Evolutionary conservation across 2,888 invertebrate species (phyloP).

Genomic region (Acrobasis suavella): DNA sequence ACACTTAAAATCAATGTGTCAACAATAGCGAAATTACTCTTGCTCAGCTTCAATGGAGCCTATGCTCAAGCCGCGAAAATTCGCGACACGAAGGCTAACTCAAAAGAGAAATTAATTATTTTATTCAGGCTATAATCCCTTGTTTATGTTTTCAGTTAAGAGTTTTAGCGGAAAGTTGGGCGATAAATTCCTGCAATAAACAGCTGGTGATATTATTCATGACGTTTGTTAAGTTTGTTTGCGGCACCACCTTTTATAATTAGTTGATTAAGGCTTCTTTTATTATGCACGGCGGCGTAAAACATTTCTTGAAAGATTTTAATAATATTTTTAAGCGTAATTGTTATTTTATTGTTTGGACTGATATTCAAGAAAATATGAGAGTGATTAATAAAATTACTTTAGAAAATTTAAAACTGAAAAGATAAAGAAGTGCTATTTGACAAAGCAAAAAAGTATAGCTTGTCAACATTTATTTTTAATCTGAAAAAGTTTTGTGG

Average conservation of each 20-base stretch:
- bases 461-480: no score
- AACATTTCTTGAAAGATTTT: constrained; percentile 13
- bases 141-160: constrained; percentile 72
- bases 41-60: neutral
- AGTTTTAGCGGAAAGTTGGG: constrained; percentile 68
- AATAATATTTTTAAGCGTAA: neutral
- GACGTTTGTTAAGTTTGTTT: constrained; percentile 72
- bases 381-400: no score
- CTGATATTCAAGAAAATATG: no score
- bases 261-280: constrained; percentile 63
- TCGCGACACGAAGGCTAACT: constrained; percentile 29
- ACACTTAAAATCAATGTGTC: no score
- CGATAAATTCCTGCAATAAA: constrained; percentile 73
- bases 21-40: no score
- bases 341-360: constrained; percentile 16
- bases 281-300: constrained; percentile 38
- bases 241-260: constrained; percentile 65
- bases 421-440: no score
- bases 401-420: no score
- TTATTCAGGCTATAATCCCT: constrained; percentile 63
- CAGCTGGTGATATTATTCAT: constrained; percentile 77
- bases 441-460: no score
- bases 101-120: constrained; percentile 57
- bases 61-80: neutral
- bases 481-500: no score